These are phyloP conservation scores for Oxytorus armatus DNA, from an alignment of 2,888 invertebrate species.

Conservation along the genomic window DNA sequence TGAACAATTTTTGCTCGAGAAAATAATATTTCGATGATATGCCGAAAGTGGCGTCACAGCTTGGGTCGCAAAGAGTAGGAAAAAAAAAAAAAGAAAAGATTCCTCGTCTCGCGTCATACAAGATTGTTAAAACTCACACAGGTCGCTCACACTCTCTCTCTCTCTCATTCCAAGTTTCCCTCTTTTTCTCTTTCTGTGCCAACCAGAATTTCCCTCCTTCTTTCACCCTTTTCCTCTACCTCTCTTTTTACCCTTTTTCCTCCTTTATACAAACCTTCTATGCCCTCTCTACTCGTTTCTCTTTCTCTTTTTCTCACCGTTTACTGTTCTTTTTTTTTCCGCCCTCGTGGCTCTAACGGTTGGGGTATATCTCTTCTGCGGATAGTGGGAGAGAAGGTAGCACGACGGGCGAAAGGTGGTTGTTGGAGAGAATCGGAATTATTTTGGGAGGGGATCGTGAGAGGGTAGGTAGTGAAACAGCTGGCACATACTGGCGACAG, in stretches of 20 bases:
- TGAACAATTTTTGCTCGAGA: conserved; percentile 74
- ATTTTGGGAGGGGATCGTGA: conserved; percentile 43
- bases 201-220: too few relatives aligned
- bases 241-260: too few relatives aligned
- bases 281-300: too few relatives aligned
- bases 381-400: conserved; percentile 34
- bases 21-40: conserved; percentile 83
- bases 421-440: conserved; percentile 53
- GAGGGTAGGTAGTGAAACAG: conserved; percentile 82
- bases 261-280: too few relatives aligned
- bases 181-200: neutral
- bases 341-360: too few relatives aligned
- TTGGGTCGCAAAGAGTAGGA: conserved; percentile 78
- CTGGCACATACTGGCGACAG: conserved; percentile 83
- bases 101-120: conserved; percentile 79
- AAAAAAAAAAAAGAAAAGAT: conserved; percentile 74
- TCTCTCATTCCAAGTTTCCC: conserved; percentile 2
- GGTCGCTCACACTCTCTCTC: neutral
- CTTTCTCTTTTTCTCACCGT: too few relatives aligned
- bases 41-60: conserved; percentile 80
- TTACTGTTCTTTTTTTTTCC: neutral
- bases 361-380: too few relatives aligned
- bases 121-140: conserved; percentile 81
- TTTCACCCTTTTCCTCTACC: too few relatives aligned
- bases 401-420: too few relatives aligned